Conservation (phyloP, 2,113 vertebrate genomes). For the Pomatostomus ruficeps region DNA sequence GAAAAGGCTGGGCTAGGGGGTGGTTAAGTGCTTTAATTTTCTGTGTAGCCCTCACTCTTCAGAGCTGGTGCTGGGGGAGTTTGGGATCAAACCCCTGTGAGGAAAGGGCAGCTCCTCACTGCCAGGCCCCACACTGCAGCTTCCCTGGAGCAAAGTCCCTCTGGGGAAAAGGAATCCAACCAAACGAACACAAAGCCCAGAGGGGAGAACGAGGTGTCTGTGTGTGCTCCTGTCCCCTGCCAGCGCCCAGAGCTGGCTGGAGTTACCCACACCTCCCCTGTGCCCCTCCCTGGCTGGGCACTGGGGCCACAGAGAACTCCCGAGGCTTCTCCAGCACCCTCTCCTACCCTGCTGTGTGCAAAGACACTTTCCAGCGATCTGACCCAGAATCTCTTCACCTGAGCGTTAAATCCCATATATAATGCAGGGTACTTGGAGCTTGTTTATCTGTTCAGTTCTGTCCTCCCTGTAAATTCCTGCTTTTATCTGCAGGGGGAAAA, state of each 20-base stretch:
- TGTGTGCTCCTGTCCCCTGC: not conserved
- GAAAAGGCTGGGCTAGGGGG: rapidly evolving
- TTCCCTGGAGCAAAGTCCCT: not conserved
- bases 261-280: not conserved
- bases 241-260: not conserved
- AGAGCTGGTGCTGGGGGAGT: rapidly evolving
- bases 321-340: not conserved
- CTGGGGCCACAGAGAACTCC: not conserved
- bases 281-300: not conserved
- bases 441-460: not conserved
- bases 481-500: not conserved
- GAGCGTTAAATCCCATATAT: not conserved
- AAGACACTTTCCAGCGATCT: not conserved
- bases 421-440: not conserved
- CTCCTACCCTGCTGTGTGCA: not conserved
- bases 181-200: not conserved
- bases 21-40: not conserved
- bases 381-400: not conserved
- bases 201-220: not conserved
- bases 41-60: no score
- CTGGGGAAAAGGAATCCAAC: not conserved
- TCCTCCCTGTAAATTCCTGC: not conserved
- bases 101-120: not conserved
- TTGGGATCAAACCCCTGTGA: not conserved
- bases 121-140: not conserved